phyloP scores from a whole-genome alignment of 2,888 invertebrate species.

The Torymus tubicola region DNA sequence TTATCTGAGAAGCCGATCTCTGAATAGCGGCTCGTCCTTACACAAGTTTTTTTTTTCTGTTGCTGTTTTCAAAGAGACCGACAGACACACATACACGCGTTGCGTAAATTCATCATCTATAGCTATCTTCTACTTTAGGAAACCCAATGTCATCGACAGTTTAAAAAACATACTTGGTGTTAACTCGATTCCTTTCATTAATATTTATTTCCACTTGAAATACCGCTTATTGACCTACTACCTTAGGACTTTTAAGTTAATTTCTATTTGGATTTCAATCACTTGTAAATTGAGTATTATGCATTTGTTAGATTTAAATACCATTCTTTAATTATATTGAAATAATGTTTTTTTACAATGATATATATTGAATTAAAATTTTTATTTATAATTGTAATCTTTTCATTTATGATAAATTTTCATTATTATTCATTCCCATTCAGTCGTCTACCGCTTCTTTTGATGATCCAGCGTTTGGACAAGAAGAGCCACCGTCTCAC shows the following conservation, averaged over 20 bases:
- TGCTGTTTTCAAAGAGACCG: not conserved
- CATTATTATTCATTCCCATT: not conserved
- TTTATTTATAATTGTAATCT: no score
- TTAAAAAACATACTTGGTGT: not conserved
- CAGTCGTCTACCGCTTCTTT: constrained; percentile 57
- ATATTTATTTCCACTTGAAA: no score
- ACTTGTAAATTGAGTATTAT: no score
- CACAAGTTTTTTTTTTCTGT: not conserved
- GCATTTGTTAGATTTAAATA: no score
- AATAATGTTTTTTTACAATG: no score
- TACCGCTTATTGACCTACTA: no score
- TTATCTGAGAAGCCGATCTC: constrained; percentile 57
- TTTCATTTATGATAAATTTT: not conserved
- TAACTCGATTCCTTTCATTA: no score
- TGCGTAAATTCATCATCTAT: constrained; percentile 32
- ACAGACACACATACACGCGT: not conserved
- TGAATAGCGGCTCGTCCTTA: constrained; percentile 2
- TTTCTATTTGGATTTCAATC: not conserved
- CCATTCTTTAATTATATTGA: no score
- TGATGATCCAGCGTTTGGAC: constrained; percentile 54
- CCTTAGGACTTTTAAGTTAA: not conserved
- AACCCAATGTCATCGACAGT: not conserved
- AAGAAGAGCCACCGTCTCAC: constrained; percentile 46
- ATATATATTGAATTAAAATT: no score
- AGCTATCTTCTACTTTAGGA: constrained; percentile 24